Evolutionary conservation across 2,888 invertebrate genomes (phyloP), one percentile per base, ranked within the genome.

Genomic region (Muschampia plurimacula): DNA sequence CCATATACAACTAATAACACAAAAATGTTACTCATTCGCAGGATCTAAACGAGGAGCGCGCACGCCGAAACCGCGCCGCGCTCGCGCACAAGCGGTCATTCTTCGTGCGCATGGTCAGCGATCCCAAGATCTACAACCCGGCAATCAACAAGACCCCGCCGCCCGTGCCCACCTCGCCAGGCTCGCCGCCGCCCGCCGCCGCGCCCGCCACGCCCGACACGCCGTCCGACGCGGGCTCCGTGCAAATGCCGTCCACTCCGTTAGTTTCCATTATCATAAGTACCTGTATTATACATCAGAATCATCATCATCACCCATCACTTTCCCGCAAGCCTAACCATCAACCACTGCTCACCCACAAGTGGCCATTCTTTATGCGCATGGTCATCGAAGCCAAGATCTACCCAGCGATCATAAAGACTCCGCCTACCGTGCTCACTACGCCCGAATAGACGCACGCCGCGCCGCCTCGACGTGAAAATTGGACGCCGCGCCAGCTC

Each of bases 81-180:
- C 91, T 99, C 84, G 97, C 98, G 9, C 97, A 98, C 90, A 98
- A 98, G 91, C 96, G 99, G 69, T 98, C 98, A 13, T 99, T 99
- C 95, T 98, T 99, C 92, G 99, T 99, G 73, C 97, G 99, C 67
- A 99, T 99, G 99, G 99, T 98, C 77, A 98, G 98, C 88, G 99
- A 99, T 95, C 99, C 99, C 2, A 99, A 99, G 91, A 97, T 99
- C 83, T 98, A 98, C 95, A 98, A 98, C 93, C 98, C 98, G 46
- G 97, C 97, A 75, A 98, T 98, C 83, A 97, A 96, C 86, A 97
- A 97, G 90, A 95, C 96, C 0, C 95, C 96, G 66, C 96, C 97
- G 66, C 95, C 96, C 2, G 90, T 91, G 41, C 91, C 96, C 72
- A 91, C 95, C 36, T 95, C 95, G 62, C 94, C 95, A 0, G 89